A percentile compares a stretch with the other conserved stretches of the same genome.
Evolutionary conservation across 2,113 vertebrate species (phyloP).

Genomic region (Tetrax tetrax): DNA sequence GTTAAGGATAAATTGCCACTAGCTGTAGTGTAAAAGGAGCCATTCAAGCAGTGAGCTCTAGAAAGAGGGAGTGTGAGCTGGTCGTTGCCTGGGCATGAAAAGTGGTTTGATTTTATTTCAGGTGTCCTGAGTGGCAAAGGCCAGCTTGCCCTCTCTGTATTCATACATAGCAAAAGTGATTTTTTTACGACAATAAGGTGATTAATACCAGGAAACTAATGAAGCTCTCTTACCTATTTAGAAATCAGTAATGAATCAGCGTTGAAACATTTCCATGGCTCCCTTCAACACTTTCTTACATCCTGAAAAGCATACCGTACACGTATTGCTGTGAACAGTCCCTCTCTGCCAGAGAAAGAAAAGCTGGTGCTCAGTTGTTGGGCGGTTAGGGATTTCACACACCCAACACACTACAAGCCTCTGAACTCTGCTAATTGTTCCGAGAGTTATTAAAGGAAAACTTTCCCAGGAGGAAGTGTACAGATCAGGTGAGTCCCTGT

Average conservation of each 20-base stretch:
- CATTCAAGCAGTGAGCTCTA: neutral
- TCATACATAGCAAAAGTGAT: neutral
- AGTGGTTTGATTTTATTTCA: neutral
- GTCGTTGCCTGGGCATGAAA: neutral
- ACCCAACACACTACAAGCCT: neutral
- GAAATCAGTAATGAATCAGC: neutral
- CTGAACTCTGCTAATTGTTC: neutral
- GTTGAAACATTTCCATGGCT: neutral
- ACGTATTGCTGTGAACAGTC: neutral
- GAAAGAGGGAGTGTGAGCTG: neutral
- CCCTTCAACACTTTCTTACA: neutral
- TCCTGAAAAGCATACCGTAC: neutral
- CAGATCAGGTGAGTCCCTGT: neutral
- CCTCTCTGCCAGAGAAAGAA: neutral
- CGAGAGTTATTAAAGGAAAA: neutral
- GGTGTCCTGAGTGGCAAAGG: neutral
- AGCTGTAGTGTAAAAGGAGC: neutral
- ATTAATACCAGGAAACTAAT: neutral
- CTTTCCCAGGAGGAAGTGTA: neutral
- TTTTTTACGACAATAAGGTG: neutral
- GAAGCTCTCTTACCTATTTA: neutral
- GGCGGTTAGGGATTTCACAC: neutral
- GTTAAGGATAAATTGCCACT: neutral
- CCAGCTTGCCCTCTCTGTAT: neutral
- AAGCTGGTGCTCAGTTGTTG: no score